A percentile compares a stretch with the other conserved stretches of the same genome.
Evolutionary conservation across 2,888 invertebrate species (phyloP).

Genomic region (Diaphora mendica): DNA sequence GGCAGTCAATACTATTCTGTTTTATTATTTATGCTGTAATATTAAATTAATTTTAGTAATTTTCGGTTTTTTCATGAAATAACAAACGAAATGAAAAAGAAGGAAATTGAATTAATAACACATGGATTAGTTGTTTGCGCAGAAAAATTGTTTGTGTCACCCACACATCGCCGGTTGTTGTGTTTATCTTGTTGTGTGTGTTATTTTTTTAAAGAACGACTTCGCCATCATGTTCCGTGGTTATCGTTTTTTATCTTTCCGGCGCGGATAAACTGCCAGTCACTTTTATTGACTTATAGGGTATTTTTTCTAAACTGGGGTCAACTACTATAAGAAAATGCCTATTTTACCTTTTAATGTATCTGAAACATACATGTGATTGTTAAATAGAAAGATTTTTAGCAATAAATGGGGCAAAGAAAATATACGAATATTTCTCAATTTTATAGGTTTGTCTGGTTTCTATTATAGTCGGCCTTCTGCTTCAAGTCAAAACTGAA

Average conservation of each 20-base stretch:
- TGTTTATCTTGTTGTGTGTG: background rate
- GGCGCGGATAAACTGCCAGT: background rate
- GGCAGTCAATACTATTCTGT: too few relatives aligned
- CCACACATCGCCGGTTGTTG: background rate
- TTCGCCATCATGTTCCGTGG: background rate
- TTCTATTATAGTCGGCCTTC: too few relatives aligned
- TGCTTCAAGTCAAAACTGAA: too few relatives aligned
- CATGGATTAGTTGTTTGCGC: background rate
- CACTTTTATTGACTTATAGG: background rate
- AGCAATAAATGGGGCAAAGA: too few relatives aligned
- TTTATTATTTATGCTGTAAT: too few relatives aligned
- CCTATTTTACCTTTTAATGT: background rate
- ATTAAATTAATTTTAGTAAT: too few relatives aligned
- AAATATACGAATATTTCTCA: too few relatives aligned
- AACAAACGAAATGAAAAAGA: background rate
- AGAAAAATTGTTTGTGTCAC: background rate
- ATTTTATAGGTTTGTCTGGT: too few relatives aligned
- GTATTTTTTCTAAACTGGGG: background rate
- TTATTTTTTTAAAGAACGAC: background rate
- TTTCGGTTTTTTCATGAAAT: background rate
- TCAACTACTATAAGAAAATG: background rate
- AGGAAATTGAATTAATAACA: conserved; percentile 1
- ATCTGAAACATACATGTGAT: background rate
- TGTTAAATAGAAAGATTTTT: background rate
- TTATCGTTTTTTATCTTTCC: conserved; percentile 1